These are phyloP conservation scores for Mormyrops attenuatus DNA, from an alignment of 2,797 vertebrate species.

Conservation along the genomic window DNA sequence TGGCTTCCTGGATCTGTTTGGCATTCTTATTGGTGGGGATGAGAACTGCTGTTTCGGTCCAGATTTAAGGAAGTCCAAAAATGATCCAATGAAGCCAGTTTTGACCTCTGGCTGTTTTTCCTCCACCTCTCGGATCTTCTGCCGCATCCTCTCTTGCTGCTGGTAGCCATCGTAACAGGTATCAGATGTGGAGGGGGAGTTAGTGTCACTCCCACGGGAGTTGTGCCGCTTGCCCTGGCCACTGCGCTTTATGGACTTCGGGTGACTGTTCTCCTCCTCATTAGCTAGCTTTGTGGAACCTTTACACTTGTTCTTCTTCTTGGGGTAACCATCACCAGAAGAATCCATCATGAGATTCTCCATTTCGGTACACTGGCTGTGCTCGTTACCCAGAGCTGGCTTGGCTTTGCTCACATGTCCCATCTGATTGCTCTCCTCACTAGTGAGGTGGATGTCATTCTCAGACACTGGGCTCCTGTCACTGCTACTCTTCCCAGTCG, in stretches of 20 bases:
- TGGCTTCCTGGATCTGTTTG: conserved; percentile 77
- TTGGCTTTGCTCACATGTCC: conserved; percentile 50
- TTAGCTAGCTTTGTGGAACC: conserved; percentile 61
- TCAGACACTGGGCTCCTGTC: conserved; percentile 65
- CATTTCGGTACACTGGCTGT: conserved; percentile 57
- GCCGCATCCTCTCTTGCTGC: conserved; percentile 93
- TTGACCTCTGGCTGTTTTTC: conserved; percentile 98
- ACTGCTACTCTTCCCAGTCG: conserved; percentile 64
- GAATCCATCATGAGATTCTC: conserved; percentile 71
- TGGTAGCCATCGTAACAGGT: conserved; percentile 77
- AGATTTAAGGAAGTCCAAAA: conserved; percentile 95
- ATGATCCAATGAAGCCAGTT: conserved; percentile 95
- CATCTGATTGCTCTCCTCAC: conserved; percentile 59
- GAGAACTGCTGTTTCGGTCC: conserved; percentile 93
- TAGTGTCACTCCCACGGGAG: conserved; percentile 69
- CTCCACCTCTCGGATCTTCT: conserved; percentile 96
- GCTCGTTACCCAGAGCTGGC: conserved; percentile 39
- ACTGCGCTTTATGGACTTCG: conserved; percentile 70
- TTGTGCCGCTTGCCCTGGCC: conserved; percentile 79
- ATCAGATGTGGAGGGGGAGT: conserved; percentile 70
- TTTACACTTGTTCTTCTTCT: conserved; percentile 78
- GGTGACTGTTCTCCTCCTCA: conserved; percentile 69
- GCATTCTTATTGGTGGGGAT: conserved; percentile 76
- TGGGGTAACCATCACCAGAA: conserved; percentile 64
- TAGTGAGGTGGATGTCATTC: conserved; percentile 63